Evolutionary conservation across 2,888 invertebrate genomes (phyloP).

Genomic region (Scaeva pyrastri): DNA sequence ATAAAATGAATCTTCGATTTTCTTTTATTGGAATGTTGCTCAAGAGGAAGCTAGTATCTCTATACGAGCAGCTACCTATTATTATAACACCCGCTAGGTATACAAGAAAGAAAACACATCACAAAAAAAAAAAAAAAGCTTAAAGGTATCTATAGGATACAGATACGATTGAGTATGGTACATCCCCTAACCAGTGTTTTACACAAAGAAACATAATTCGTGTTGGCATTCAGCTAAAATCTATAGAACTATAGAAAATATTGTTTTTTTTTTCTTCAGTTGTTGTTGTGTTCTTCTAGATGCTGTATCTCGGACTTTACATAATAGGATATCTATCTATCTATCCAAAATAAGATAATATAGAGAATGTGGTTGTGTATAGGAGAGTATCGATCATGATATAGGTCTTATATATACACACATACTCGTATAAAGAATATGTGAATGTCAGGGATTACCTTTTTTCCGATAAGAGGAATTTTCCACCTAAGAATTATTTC

Average conservation of each 20-base stretch:
- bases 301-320: slow-evolving; percentile 26
- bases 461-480: slow-evolving; percentile 48
- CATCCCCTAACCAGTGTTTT: slow-evolving; percentile 32
- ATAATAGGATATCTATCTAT: slow-evolving; percentile 23
- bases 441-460: slow-evolving; percentile 57
- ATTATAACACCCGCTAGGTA: slow-evolving; percentile 1
- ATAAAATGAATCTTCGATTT: slow-evolving; percentile 45
- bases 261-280: slow-evolving; percentile 6
- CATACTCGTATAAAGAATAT: too few species aligned
- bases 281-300: too few species aligned
- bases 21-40: slow-evolving; percentile 58
- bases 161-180: background rate
- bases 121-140: slow-evolving; percentile 15
- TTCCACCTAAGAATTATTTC: slow-evolving; percentile 30
- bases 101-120: slow-evolving; percentile 17
- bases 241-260: slow-evolving; percentile 13
- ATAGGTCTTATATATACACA: slow-evolving; percentile 16
- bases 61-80: background rate
- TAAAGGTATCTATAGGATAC: slow-evolving; percentile 9
- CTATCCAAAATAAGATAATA: slow-evolving; percentile 42
- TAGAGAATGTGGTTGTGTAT: background rate
- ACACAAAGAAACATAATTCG: slow-evolving; percentile 64
- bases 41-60: slow-evolving; percentile 27
- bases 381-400: slow-evolving; percentile 6
- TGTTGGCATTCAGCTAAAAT: slow-evolving; percentile 59